Evolutionary conservation across 2,888 invertebrate genomes (phyloP), one percentile per base, ranked within the genome.

Genomic region (Creontiades dilutus): DNA sequence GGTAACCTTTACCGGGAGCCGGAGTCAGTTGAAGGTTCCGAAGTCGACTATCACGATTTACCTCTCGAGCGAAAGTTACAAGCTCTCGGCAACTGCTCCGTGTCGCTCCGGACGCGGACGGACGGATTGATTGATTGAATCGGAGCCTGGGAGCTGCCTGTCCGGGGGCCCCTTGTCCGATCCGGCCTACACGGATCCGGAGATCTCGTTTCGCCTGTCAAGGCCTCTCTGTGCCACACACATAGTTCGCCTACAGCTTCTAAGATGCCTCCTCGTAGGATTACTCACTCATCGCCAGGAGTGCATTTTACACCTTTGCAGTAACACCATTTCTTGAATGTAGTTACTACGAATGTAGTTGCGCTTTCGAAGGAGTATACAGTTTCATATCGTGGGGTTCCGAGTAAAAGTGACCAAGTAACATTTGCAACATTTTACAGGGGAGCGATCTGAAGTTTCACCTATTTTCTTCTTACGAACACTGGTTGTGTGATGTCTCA

Each of bases 81-180:
- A 68, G 86, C 86, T 75, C 86, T 86, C 86, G 86, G 86, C 86
- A 86, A 86, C 86, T 86, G 76, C 46, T 86, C 86, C 75, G 52
- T 76, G 86, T 86, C 86, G 16, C 86, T 68, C 27, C 16, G 46
- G n/a, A 27, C 37, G 28, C 68, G 23, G 46, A 46, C n/a, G 47
- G 86, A 86, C 37, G 52, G 86, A 86, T 86, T 86, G 86, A 86
- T 86, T 86, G 86, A 86, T 86, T 76, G 46, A 75, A 68, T 86
- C 47, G 23, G 82, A 52, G 27, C 55, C 82, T 48, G 52, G 82
- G 52, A 52, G 82, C 82, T 52, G 82, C 82, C 52, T 7, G 46
- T 78, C 28, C 46, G 78, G 78, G 68, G 13, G 48, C 48, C 13
- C 48, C 48, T 68, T 68, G 68, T 68, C 68, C 68, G 68, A 19